Evolutionary conservation across 2,113 vertebrate genomes (phyloP).

Genomic region (Gavia stellata): DNA sequence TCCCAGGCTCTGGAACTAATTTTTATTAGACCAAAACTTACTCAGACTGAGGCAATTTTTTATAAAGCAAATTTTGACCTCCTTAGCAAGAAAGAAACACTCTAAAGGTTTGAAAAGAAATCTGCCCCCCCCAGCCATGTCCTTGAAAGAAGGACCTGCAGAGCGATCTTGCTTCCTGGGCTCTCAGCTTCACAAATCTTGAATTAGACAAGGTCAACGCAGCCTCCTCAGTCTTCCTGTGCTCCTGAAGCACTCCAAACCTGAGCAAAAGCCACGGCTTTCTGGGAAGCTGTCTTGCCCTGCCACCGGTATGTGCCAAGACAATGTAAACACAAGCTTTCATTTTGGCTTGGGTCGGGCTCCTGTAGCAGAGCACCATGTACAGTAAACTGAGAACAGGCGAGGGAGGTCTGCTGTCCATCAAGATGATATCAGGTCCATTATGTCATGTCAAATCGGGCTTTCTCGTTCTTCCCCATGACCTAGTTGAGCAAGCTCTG

Average conservation of each 20-base stretch:
- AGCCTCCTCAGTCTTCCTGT: neutral
- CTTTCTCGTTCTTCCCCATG: neutral
- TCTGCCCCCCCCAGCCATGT: fast-evolving
- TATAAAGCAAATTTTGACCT: neutral
- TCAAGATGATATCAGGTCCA: fast-evolving
- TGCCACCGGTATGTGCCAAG: fast-evolving
- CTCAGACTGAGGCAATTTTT: neutral
- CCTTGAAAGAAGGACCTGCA: neutral
- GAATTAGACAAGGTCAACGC: fast-evolving
- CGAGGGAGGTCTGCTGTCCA: neutral
- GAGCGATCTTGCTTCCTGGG: neutral
- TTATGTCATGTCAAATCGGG: fast-evolving
- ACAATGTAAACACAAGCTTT: neutral
- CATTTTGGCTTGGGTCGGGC: neutral
- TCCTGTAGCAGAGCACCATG: neutral
- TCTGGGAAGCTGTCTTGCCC: neutral
- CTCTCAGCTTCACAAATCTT: neutral
- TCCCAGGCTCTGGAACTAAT: neutral
- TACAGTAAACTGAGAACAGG: neutral
- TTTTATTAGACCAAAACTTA: neutral
- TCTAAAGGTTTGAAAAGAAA: neutral
- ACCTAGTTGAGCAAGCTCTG: neutral
- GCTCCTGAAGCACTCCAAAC: neutral
- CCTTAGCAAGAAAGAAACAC: neutral
- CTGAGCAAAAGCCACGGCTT: neutral